Base-by-base conservation (phyloP, 2,797 vertebrate genomes). In the Varecia variegata region DNA sequence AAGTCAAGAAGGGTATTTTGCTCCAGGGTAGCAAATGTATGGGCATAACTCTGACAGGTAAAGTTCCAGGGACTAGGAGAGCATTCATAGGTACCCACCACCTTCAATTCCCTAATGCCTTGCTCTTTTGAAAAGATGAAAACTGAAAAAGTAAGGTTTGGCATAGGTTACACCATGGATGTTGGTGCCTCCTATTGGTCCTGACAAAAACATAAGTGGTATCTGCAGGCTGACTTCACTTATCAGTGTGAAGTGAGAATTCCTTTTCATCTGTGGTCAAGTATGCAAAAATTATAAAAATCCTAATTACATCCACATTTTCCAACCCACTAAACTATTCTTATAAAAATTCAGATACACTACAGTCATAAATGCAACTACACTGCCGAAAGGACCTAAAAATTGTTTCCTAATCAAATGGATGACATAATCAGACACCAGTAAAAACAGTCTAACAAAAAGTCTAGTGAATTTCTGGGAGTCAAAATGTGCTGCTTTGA, bases 271-370 rank as follows among this genome's bases (percentile, higher is more conserved):
- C 40, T 38, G 56, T 47, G 40, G 47, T 94, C 30, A 91, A 82
- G 25, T 21, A 87, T 45, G 20, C 18, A 79, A 94, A 93, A 93
- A 86, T 47, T 77, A 52, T 54, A 86, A 82, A n/a, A 18, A 79
- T 56, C 40, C 12, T 86, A 43, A 60, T 58, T 89, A 82, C 23
- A 88, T 70, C 13, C 35, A 93, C 23, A 93, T 88, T 79, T 85
- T 12, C 40, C 80, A 93, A 89, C 15, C 23, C 50, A 83, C 32
- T 83, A 54, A 79, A 58, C 73, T 56, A 77, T 82, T 20, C 60
- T 90, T 85, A 91, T 52, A 95, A 91, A 88, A 94, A 90, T 80
- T 58, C 20, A 95, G 32, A 84, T 70, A 76, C 70, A 96, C 47
- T 47, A 79, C 15, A 47, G 23, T 81, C 84, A 71, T 60, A 90